phyloP scores from a whole-genome alignment of 2,797 vertebrate species.

The Jordanella pulchra region DNA sequence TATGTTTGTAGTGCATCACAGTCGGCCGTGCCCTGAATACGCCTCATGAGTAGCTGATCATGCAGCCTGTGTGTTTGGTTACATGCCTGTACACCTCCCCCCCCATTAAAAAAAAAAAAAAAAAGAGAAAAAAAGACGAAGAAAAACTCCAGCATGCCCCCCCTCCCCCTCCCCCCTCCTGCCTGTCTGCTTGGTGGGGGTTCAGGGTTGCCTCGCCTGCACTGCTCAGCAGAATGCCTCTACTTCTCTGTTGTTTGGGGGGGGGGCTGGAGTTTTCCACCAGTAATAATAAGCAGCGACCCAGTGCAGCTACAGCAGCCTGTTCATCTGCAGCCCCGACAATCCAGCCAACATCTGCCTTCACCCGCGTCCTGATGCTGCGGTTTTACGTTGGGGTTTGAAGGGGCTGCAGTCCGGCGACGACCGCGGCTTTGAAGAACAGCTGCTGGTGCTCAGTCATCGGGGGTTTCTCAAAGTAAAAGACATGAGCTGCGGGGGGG shows the following conservation, averaged over 20 bases:
- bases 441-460: constrained; percentile 28
- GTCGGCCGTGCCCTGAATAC: constrained; percentile 48
- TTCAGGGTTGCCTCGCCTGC: constrained; percentile 58
- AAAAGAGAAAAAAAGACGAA: constrained; percentile 21
- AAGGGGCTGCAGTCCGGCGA: constrained; percentile 14
- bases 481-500: constrained; percentile 36
- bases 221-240: constrained; percentile 74
- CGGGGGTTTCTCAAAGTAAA: constrained; percentile 32
- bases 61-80: constrained; percentile 64
- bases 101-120: constrained; percentile 29
- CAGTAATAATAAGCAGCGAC: constrained; percentile 44
- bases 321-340: constrained; percentile 26
- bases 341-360: constrained; percentile 32
- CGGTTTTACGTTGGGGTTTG: constrained; percentile 15
- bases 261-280: constrained; percentile 72
- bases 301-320: constrained; percentile 30
- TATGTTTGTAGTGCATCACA: constrained; percentile 44
- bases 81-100: constrained; percentile 63
- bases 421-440: constrained; percentile 27
- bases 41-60: constrained; percentile 51
- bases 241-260: constrained; percentile 49
- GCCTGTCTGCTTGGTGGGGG: constrained; percentile 32
- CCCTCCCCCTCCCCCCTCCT: constrained; percentile 22
- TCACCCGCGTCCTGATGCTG: constrained; percentile 40
- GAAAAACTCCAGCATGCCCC: constrained; percentile 62